phyloP scores from a whole-genome alignment of 2,888 invertebrate species.

The Eremobia ochroleuca region DNA sequence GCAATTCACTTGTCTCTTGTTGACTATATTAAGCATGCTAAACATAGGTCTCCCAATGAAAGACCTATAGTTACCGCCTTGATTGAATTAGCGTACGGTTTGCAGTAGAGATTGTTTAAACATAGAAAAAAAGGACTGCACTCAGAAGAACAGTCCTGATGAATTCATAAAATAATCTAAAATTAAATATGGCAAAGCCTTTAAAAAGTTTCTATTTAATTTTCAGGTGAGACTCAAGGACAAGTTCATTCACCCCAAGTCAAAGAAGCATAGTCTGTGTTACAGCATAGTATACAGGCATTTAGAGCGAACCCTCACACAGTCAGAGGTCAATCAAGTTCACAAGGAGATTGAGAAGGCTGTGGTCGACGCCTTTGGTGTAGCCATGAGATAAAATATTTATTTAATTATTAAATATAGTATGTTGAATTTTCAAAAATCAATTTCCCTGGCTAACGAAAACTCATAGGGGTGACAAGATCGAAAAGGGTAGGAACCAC shows the following conservation, averaged over 20 bases:
- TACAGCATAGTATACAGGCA: conserved; percentile 98
- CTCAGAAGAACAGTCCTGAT: not conserved
- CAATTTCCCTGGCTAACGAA: too few relatives aligned
- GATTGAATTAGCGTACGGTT: too few relatives aligned
- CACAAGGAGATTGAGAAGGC: conserved; percentile 94
- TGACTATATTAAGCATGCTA: too few relatives aligned
- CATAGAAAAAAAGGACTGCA: too few relatives aligned
- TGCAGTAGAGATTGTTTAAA: too few relatives aligned
- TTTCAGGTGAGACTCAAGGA: conserved; percentile 95
- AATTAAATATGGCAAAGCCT: not conserved
- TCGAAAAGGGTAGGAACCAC: too few relatives aligned
- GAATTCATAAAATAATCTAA: not conserved
- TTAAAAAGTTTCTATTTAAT: conserved; percentile 9
- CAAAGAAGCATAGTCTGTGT: conserved; percentile 95
- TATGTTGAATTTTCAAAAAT: conserved; percentile 54
- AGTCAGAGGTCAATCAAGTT: conserved; percentile 96
- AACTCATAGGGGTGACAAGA: too few relatives aligned
- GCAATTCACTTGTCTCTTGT: too few relatives aligned
- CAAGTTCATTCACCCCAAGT: conserved; percentile 96
- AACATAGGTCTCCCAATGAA: too few relatives aligned
- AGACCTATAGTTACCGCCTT: too few relatives aligned
- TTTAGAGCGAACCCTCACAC: conserved; percentile 96
- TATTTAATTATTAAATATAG: conserved; percentile 38
- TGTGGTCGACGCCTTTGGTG: conserved; percentile 81
- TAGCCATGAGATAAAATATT: conserved; percentile 82